A percentile compares a stretch with the other conserved stretches of the same genome.
Evolutionary conservation across 2,888 invertebrate species (phyloP).

Genomic region (Phengaris alcon): DNA sequence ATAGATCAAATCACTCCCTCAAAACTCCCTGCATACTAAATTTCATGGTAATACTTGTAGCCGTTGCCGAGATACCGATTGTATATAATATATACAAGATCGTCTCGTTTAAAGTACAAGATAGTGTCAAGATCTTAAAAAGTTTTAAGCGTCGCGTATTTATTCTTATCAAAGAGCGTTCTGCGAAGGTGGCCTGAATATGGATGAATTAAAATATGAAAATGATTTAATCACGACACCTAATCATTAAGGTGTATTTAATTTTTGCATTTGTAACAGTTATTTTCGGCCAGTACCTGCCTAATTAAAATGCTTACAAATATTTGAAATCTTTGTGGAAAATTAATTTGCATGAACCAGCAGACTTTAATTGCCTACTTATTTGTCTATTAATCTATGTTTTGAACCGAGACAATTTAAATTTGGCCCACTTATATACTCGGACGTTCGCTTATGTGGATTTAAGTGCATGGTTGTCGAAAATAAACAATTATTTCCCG

Average conservation of each 20-base stretch:
- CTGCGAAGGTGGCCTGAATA: too few species aligned
- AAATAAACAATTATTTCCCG: conserved; percentile 77
- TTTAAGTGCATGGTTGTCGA: conserved; percentile 58
- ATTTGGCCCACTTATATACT: conserved; percentile 25
- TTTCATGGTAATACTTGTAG: too few species aligned
- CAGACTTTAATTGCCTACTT: background rate
- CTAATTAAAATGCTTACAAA: conserved; percentile 9
- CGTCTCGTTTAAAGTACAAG: too few species aligned
- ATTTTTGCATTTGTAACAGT: background rate
- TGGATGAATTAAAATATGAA: background rate
- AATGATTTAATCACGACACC: background rate
- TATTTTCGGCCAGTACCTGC: background rate
- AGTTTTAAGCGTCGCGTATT: background rate
- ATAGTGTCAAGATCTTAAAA: background rate
- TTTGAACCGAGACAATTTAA: conserved; percentile 28
- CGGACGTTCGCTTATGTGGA: conserved; percentile 32
- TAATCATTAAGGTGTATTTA: background rate
- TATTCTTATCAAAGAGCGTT: too few species aligned
- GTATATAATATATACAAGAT: too few species aligned
- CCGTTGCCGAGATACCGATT: too few species aligned
- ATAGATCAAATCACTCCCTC: too few species aligned
- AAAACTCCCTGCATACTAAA: too few species aligned
- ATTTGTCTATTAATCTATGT: conserved; percentile 36
- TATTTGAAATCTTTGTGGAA: conserved; percentile 3
- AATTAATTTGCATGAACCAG: conserved; percentile 20